phyloP scores from a whole-genome alignment of 2,888 invertebrate genomes.

The Mechanitis messenoides region DNA sequence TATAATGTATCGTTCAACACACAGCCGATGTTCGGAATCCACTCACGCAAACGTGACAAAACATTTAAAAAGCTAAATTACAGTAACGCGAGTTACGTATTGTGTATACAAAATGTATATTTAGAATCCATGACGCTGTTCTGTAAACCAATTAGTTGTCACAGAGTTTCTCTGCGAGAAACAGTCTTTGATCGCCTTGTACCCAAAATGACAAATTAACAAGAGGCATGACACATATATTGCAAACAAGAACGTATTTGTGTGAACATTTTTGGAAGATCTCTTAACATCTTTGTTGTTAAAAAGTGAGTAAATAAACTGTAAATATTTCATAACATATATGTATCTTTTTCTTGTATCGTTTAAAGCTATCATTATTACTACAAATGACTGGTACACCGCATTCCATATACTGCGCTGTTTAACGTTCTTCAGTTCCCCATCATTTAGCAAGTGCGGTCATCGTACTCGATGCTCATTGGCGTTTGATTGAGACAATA shows the following conservation, averaged over 20 bases:
- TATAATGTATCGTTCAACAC: conserved; percentile 13
- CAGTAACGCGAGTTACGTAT: conserved; percentile 38
- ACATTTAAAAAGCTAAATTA: conserved; percentile 60
- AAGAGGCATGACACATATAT: conserved; percentile 71
- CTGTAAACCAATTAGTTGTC: conserved; percentile 67
- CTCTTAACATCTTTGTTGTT: conserved; percentile 23
- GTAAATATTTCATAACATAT: background rate
- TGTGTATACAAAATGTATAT: conserved; percentile 40
- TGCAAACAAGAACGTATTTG: conserved; percentile 52
- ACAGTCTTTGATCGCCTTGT: conserved; percentile 64
- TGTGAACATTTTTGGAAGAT: conserved; percentile 36
- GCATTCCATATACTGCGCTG: conserved; percentile 8
- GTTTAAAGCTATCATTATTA: background rate
- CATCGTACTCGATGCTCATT: conserved; percentile 66
- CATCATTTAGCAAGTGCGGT: conserved; percentile 67
- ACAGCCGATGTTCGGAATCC: conserved; percentile 35
- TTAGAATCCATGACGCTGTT: conserved; percentile 39
- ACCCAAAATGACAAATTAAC: conserved; percentile 66
- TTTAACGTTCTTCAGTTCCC: conserved; percentile 44
- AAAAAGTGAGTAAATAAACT: too few relatives aligned
- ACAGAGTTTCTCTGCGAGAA: conserved; percentile 50
- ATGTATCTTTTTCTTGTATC: too few relatives aligned
- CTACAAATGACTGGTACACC: conserved; percentile 1
- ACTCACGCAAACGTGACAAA: conserved; percentile 53
- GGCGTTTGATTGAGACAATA: conserved; percentile 71